Conservation (phyloP, 2,113 vertebrate genomes). For the Oenanthe melanoleuca region DNA sequence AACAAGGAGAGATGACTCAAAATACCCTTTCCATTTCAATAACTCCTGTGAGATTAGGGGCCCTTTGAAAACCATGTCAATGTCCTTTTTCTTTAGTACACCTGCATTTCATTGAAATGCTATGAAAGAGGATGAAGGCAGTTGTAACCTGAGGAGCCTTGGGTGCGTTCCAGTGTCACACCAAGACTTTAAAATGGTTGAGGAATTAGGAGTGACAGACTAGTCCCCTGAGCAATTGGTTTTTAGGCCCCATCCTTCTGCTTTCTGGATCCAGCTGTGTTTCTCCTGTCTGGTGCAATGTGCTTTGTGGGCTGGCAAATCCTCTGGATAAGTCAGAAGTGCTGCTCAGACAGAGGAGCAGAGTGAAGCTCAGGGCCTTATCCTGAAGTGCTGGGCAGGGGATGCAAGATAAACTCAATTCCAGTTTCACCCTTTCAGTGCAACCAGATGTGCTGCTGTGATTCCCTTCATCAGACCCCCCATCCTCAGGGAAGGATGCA, state of each 20-base stretch:
- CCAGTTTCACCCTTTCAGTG: not conserved
- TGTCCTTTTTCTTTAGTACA: not conserved
- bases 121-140: not conserved
- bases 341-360: not conserved
- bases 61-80: not conserved
- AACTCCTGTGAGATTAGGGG: constrained; percentile 30
- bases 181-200: not conserved
- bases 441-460: not conserved
- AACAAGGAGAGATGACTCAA: constrained; percentile 19
- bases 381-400: not conserved
- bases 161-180: not conserved
- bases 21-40: constrained; percentile 9
- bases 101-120: not conserved
- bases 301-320: not conserved
- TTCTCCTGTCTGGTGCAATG: not conserved
- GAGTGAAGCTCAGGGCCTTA: not conserved
- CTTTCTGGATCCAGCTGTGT: not conserved
- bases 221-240: not conserved
- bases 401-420: not conserved
- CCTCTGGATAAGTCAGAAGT: not conserved
- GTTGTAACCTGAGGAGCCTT: not conserved
- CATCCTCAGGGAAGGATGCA: rapidly evolving
- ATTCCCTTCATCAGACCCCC: not conserved
- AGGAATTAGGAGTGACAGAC: not conserved
- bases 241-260: not conserved